phyloP scores from a whole-genome alignment of 2,113 vertebrate species.

The Grammomys surdaster region DNA sequence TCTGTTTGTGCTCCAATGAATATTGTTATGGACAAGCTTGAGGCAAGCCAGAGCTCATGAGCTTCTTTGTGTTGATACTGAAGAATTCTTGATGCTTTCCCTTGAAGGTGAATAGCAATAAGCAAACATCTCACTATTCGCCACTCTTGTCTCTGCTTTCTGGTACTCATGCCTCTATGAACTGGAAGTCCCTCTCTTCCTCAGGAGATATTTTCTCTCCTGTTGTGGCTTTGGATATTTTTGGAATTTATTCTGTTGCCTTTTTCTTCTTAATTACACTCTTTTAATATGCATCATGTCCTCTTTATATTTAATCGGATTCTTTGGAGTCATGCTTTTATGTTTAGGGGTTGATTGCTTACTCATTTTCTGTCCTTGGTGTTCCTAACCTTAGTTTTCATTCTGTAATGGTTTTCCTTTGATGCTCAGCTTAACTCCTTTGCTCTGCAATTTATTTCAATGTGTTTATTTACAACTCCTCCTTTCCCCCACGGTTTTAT shows the following conservation, averaged over 20 bases:
- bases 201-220: neutral
- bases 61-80: neutral
- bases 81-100: neutral
- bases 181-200: neutral
- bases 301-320: conserved; percentile 36
- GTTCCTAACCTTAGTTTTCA: neutral
- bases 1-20: neutral
- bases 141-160: neutral
- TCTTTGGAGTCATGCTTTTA: conserved; percentile 24
- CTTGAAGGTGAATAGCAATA: neutral
- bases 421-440: neutral
- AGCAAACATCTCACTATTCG: neutral
- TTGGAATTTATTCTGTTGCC: neutral
- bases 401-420: neutral
- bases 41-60: neutral
- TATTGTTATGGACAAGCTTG: conserved; percentile 13
- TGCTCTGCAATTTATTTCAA: neutral
- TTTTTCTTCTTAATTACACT: neutral
- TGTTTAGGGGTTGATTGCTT: conserved; percentile 13
- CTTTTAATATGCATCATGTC: neutral
- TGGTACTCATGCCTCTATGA: neutral
- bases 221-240: neutral
- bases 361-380: conserved; percentile 9
- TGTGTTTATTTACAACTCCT: neutral
- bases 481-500: neutral